Conservation (phyloP, 2,113 vertebrate genomes). For the Cettia cetti region DNA sequence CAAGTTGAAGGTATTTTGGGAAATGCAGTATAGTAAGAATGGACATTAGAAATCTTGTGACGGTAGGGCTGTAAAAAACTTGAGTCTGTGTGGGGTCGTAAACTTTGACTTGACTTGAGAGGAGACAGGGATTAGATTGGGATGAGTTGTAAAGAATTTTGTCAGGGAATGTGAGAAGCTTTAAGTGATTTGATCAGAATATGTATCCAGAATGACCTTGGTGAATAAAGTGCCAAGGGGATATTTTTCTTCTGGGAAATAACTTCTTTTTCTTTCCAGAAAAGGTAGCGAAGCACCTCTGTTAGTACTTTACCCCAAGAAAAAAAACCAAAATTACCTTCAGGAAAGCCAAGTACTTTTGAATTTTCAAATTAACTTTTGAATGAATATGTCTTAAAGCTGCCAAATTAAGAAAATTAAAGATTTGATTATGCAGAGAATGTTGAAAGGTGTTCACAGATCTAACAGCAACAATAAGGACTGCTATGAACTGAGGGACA, state of each 20-base stretch:
- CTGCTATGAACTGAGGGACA: neutral
- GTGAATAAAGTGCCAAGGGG: neutral
- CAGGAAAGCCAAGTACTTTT: neutral
- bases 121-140: neutral
- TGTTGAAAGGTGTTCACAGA: neutral
- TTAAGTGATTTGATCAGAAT: neutral
- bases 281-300: neutral
- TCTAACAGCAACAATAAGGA: neutral
- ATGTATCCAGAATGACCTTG: neutral
- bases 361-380: neutral
- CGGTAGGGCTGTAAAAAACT: neutral
- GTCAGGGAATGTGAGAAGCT: neutral
- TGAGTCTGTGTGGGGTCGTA: rapidly evolving
- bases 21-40: neutral
- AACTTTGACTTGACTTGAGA: neutral
- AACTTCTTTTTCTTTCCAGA: neutral
- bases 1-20: neutral
- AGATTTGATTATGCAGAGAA: neutral
- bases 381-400: neutral
- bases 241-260: neutral
- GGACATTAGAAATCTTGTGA: neutral
- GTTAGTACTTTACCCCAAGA: neutral
- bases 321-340: neutral
- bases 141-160: neutral
- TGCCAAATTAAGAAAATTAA: neutral